Evolutionary conservation across 2,888 invertebrate species (phyloP).

Genomic region (Limnephilus auricula): DNA sequence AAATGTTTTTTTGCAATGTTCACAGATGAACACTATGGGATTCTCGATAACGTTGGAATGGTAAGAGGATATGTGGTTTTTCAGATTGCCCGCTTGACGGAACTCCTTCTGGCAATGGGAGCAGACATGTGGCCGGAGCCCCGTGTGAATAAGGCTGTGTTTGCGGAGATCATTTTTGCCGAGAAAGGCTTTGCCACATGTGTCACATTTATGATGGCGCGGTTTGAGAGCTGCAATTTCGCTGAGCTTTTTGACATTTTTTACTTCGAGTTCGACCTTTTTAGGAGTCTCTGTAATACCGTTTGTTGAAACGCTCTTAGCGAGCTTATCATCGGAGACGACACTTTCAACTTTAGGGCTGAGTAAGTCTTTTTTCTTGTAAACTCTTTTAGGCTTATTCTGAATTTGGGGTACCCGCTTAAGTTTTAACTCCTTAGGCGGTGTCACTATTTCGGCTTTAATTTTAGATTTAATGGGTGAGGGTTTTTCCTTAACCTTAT

Average conservation of each 20-base stretch:
- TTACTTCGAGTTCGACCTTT: background rate
- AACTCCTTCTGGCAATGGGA: conserved; percentile 81
- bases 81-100: conserved; percentile 81
- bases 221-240: conserved; percentile 40
- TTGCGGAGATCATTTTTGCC: conserved; percentile 82
- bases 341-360: conserved; percentile 16
- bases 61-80: conserved; percentile 80
- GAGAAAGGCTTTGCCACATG: conserved; percentile 81
- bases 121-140: conserved; percentile 81
- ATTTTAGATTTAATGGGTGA: conserved; percentile 44
- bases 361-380: conserved; percentile 23
- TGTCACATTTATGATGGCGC: conserved; percentile 58
- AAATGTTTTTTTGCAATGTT: conserved; percentile 87
- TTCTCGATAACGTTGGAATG: conserved; percentile 74
- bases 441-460: conserved; percentile 22
- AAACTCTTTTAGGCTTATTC: conserved; percentile 36
- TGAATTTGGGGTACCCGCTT: background rate
- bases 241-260: background rate
- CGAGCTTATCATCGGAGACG: background rate
- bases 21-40: conserved; percentile 80
- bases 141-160: conserved; percentile 82
- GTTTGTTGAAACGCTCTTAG: conserved; percentile 9
- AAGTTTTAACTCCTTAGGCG: conserved; percentile 4
- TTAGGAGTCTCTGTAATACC: conserved; percentile 12
- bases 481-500: conserved; percentile 42